Evolutionary conservation across 2,888 invertebrate species (phyloP).

Genomic region (Tenthredo livida): DNA sequence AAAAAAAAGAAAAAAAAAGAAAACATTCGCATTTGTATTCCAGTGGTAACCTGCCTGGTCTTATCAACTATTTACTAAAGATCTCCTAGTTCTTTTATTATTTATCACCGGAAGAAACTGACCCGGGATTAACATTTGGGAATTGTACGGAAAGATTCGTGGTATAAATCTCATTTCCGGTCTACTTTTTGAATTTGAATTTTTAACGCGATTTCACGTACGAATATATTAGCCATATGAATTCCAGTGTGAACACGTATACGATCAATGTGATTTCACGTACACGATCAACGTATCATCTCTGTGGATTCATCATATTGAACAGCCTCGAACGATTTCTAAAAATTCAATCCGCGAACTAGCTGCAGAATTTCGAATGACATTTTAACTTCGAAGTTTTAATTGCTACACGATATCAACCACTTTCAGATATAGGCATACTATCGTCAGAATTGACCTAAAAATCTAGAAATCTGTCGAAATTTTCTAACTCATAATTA

Average conservation of each 20-base stretch:
- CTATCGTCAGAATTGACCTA: not conserved
- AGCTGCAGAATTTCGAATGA: not conserved
- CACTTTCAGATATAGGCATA: not conserved
- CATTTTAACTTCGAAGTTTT: not conserved
- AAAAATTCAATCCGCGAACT: not conserved
- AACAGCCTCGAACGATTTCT: not conserved
- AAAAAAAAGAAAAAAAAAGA: not conserved
- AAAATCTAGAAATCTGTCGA: not conserved
- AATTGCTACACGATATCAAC: not conserved
- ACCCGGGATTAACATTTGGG: not conserved
- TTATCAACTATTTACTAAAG: constrained; percentile 65
- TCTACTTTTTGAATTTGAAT: constrained; percentile 5
- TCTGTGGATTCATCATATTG: not conserved
- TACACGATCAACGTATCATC: not conserved
- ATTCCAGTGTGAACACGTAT: no score
- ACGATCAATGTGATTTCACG: not conserved
- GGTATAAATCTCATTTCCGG: constrained; percentile 22
- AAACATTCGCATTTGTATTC: constrained; percentile 58
- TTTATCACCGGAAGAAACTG: constrained; percentile 55
- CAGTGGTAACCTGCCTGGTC: constrained; percentile 45
- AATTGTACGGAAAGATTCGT: not conserved
- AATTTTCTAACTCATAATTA: not conserved
- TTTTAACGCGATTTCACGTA: not conserved
- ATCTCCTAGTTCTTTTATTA: constrained; percentile 56
- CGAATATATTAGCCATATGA: not conserved